Conservation (phyloP, 2,888 invertebrate genomes). For the Euspilapteryx auroguttella region DNA sequence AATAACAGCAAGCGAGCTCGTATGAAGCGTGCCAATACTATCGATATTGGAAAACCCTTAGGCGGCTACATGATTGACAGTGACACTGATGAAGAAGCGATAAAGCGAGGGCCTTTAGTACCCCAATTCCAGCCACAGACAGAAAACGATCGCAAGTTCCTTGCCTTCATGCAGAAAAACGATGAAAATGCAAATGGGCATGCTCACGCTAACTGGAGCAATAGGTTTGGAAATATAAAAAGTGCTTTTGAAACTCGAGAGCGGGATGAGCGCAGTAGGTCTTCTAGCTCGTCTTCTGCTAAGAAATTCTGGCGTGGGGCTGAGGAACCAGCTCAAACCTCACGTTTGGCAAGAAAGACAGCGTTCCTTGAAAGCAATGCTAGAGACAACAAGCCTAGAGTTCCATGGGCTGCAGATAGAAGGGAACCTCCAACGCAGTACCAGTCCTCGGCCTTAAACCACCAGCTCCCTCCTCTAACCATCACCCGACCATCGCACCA, state of each 20-base stretch:
- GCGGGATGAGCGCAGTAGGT: constrained; percentile 27
- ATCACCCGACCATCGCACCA: constrained; percentile 8
- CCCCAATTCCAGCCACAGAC: constrained; percentile 80
- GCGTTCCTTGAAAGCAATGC: constrained; percentile 18
- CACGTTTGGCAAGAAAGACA: constrained; percentile 20
- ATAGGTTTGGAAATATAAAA: constrained; percentile 81
- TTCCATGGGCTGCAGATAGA: constrained; percentile 41
- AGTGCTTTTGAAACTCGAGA: constrained; percentile 73
- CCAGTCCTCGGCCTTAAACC: constrained; percentile 31
- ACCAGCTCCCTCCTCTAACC: constrained; percentile 52
- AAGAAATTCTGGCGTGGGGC: constrained; percentile 65
- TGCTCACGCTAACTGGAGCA: constrained; percentile 72
- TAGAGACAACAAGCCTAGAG: constrained; percentile 29
- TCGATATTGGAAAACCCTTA: constrained; percentile 79
- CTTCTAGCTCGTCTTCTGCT: constrained; percentile 52
- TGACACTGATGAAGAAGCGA: constrained; percentile 47
- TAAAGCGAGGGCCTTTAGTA: constrained; percentile 35
- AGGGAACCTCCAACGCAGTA: constrained; percentile 28
- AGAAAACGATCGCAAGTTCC: constrained; percentile 81
- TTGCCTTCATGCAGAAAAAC: constrained; percentile 79
- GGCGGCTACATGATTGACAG: constrained; percentile 55
- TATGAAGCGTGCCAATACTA: constrained; percentile 88
- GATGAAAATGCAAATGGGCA: constrained; percentile 25
- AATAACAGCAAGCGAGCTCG: constrained; percentile 66
- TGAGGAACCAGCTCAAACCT: too few species aligned